Evolutionary conservation across 2,888 invertebrate species (phyloP).

Genomic region (Keiferia lycopersicella): DNA sequence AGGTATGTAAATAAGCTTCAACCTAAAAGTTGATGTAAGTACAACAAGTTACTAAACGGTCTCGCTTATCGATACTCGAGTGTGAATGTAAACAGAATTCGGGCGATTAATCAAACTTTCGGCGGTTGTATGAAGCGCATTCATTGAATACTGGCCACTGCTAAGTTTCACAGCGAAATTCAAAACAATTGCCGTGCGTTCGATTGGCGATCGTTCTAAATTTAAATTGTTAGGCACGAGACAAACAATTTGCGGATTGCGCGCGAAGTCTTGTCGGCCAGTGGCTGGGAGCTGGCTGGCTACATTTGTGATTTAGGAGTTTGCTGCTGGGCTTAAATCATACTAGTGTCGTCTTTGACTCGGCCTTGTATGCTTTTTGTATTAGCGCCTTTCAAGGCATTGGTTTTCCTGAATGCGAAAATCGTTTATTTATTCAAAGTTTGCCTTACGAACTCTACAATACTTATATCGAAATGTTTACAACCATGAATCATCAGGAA

Average conservation of each 20-base stretch:
- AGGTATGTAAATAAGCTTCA: constrained; percentile 39
- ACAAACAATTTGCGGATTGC: constrained; percentile 79
- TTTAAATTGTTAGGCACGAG: constrained; percentile 77
- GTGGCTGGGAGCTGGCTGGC: constrained; percentile 56
- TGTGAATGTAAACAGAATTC: constrained; percentile 47
- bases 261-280: constrained; percentile 67
- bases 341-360: constrained; percentile 61
- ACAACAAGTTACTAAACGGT: constrained; percentile 51
- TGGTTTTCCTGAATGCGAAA: constrained; percentile 33
- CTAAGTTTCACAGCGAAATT: constrained; percentile 67
- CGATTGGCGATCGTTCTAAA: constrained; percentile 78
- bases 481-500: not conserved
- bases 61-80: constrained; percentile 47
- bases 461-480: constrained; percentile 18
- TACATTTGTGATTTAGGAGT: constrained; percentile 67
- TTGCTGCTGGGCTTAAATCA: constrained; percentile 69
- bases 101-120: constrained; percentile 65
- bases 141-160: constrained; percentile 54
- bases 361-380: constrained; percentile 59
- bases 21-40: constrained; percentile 38
- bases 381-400: not conserved
- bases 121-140: constrained; percentile 47
- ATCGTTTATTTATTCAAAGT: constrained; percentile 40
- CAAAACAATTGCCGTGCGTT: constrained; percentile 69
- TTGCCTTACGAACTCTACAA: not conserved